Base-by-base conservation (phyloP, 2,888 invertebrate species). In the Hybos culiciformis region DNA sequence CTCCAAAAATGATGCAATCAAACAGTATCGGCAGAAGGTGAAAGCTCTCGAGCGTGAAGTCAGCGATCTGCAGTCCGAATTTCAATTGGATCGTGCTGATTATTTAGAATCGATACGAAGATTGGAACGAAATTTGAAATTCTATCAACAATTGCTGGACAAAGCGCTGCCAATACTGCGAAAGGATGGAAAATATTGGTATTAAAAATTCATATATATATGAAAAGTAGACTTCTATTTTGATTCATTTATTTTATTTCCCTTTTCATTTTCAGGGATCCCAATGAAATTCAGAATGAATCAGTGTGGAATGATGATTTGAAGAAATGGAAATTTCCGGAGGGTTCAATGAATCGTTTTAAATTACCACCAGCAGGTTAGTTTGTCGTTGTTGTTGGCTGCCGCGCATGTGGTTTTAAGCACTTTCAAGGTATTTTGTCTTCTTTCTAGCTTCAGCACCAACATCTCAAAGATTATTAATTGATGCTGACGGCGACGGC, bases 51-150 rank as follows among this genome's bases (percentile, higher is more conserved):
- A 84, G 55, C 68, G 76, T 44, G 86, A 87, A 62, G 77, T 86
- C 18, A 66, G 70, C 5, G 87, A 87, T 61, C 67, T 88, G 3
- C 83, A 84, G 54, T 73, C 80, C 9, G 87, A 87, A 65, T 87
- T 87, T 62, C 83, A 87, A 61, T 69, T 75, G 42, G 86, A 87
- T 57, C 68, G 85, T 3, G 76, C 80, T n/a, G 85, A 86, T 58
- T 87, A 86, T 58, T 63, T 88, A 48, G 86, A 87, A 56, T 80
- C 84, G 1, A 84, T 87, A 24, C 68, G 86, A 15, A 72, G 77
- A 50, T 78, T 84, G 53, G 80, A 83, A 44, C 74, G 74, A 48
- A 77, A 80, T 53, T 57, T 80, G 18, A 78, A 79, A 59, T 69
- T 85, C 34, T 63, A 78, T 49, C 73, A 75, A 43, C 75, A 77